Conservation (phyloP, 2,797 vertebrate genomes). For the Ctenochaetus hawaiiensis region DNA sequence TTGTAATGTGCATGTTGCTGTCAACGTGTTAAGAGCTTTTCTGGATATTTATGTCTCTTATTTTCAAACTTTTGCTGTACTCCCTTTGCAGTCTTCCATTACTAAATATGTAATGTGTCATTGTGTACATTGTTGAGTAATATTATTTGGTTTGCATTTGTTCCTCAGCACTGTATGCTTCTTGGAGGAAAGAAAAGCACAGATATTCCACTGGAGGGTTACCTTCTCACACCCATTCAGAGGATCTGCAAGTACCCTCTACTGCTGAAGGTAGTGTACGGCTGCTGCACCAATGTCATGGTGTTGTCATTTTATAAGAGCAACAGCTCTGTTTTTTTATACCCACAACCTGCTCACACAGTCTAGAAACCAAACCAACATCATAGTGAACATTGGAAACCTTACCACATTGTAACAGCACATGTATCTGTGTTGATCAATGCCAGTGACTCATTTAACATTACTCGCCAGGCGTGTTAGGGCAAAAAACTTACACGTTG, state of each 20-base stretch:
- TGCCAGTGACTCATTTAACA: neutral
- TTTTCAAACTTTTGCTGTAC: neutral
- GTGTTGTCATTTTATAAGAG: neutral
- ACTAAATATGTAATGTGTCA: neutral
- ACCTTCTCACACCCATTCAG: conserved; percentile 97
- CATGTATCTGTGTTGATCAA: neutral
- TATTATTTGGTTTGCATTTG: conserved; percentile 12
- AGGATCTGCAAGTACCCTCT: conserved; percentile 99
- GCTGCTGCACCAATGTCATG: conserved; percentile 1
- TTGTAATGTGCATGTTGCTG: neutral
- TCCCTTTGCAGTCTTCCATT: neutral
- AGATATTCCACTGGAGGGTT: conserved; percentile 96
- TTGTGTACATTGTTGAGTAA: neutral
- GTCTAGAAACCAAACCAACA: neutral
- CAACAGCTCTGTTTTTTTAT: neutral
- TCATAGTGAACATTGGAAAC: neutral
- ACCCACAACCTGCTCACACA: neutral
- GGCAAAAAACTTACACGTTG: neutral
- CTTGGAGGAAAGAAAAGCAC: conserved; percentile 97
- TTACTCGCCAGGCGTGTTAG: neutral
- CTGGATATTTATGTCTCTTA: neutral
- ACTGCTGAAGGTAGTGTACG: conserved; percentile 92
- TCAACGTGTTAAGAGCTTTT: neutral
- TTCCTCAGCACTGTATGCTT: conserved; percentile 95
- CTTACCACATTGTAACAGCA: neutral